Evolutionary conservation across 2,888 invertebrate species (phyloP), one percentile per base, ranked within the genome.

Genomic region (Orthosia incerta): DNA sequence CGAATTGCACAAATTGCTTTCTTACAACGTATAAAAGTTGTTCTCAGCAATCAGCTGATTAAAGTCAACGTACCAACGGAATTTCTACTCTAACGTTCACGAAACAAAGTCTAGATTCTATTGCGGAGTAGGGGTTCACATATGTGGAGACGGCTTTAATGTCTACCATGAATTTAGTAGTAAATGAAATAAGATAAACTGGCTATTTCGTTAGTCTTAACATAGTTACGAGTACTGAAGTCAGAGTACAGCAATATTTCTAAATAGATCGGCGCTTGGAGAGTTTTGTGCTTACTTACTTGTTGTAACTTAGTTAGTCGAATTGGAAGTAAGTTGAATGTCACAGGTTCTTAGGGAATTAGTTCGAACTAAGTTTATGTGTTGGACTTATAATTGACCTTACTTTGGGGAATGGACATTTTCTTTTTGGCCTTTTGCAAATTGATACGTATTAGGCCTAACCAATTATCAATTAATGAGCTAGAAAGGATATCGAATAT

Each of bases 21-120:
- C 92, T 91, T 91, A 92, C 91, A 91, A 89, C 89, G 87, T 90
- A 93, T 92, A 93, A 93, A 93, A 93, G 89, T 93, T 92, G 88
- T 87, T 87, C 86, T 76, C 79, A 64, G 88, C 87, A 85, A 84
- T 87, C 87, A 88, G 84, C 88, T 84, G 86, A 87, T 85, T 88
- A 88, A 87, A 85, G 72, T 53, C 39, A 76, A 68, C 55, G 11
- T 9, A n/a, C 16, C 72, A 69, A 59, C 56, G 50, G 64, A 86
- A 80, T 73, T 56, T 66, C 45, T 46, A 55, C 84, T 82, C 62
- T 80, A 79, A n/a, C 0, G 0, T 48, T 18, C 9, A 9, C 4
- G 26, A 2, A 39, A 63, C 72, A 87, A 76, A 78, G 83, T 67
- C 68, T 45, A 57, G 64, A 74, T 77, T 82, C 26, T 23, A 60